phyloP scores from a whole-genome alignment of 1,140 invertebrate species.

The Zaprionus africanus region DNA sequence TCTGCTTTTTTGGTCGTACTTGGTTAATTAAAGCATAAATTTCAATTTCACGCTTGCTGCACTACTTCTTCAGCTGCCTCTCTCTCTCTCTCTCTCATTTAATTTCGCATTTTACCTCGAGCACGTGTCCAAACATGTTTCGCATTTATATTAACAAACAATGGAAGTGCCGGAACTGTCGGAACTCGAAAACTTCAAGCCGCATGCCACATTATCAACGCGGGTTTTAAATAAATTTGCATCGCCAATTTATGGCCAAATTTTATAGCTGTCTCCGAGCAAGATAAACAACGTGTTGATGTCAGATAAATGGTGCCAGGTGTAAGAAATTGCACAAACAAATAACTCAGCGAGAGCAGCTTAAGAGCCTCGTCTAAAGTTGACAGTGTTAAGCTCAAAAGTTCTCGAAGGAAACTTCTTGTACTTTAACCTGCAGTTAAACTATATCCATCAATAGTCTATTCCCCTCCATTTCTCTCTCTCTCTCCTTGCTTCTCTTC shows the following conservation, averaged over 20 bases:
- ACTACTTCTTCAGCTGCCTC: slow-evolving; percentile 11
- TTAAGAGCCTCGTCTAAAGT: not conserved
- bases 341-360: not conserved
- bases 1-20: slow-evolving; percentile 38
- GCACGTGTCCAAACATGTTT: slow-evolving; percentile 50
- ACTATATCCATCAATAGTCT: not conserved
- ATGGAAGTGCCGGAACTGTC: slow-evolving; percentile 1
- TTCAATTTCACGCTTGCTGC: slow-evolving; percentile 73
- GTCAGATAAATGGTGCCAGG: slow-evolving; percentile 61
- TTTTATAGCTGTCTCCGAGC: slow-evolving; percentile 54
- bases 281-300: slow-evolving; percentile 60
- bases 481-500: not conserved
- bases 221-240: slow-evolving; percentile 67
- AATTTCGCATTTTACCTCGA: slow-evolving; percentile 41
- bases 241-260: slow-evolving; percentile 64
- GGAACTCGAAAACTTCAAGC: not conserved
- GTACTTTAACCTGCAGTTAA: not conserved
- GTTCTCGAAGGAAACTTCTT: not conserved
- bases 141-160: slow-evolving; percentile 44
- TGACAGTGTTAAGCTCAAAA: not conserved
- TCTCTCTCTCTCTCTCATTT: slow-evolving; percentile 23
- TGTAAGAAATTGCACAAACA: slow-evolving; percentile 38
- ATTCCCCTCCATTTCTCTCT: not conserved
- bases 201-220: slow-evolving; percentile 51
- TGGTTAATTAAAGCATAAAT: slow-evolving; percentile 74